These are phyloP conservation scores for Mnemiopsis leidyi DNA, from an alignment of 37 sponge, comb jelly and placozoan species.

Conservation along the genomic window DNA sequence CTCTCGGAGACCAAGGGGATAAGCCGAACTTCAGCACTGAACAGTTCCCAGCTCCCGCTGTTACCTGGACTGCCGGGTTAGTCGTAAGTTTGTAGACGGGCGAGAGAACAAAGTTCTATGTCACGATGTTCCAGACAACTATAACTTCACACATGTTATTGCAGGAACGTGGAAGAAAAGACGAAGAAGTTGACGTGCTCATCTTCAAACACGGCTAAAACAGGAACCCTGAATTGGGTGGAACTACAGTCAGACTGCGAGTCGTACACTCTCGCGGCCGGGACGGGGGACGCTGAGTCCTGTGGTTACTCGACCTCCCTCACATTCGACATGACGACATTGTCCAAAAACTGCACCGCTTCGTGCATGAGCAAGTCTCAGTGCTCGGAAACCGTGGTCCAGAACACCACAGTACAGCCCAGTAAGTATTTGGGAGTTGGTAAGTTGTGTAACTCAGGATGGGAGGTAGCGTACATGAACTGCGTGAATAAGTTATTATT, in stretches of 20 bases:
- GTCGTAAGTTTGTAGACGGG: background rate
- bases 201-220: background rate
- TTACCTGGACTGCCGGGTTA: background rate
- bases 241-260: background rate
- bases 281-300: background rate
- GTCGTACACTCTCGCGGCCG: background rate
- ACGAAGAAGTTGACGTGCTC: background rate
- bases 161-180: background rate
- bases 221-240: background rate
- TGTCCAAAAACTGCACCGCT: background rate
- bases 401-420: background rate
- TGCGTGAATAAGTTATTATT: too few relatives aligned
- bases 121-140: too few relatives aligned
- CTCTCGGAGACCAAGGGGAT: background rate
- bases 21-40: background rate
- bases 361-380: background rate
- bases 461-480: too few relatives aligned
- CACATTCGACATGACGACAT: background rate
- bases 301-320: background rate
- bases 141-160: too few relatives aligned
- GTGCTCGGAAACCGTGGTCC: background rate
- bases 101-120: too few relatives aligned
- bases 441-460: too few relatives aligned
- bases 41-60: background rate
- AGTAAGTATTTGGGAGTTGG: background rate